Evolutionary conservation across 1,140 invertebrate species (phyloP), one percentile per base, ranked within the genome.

Genomic region (Drosophila funebris): DNA sequence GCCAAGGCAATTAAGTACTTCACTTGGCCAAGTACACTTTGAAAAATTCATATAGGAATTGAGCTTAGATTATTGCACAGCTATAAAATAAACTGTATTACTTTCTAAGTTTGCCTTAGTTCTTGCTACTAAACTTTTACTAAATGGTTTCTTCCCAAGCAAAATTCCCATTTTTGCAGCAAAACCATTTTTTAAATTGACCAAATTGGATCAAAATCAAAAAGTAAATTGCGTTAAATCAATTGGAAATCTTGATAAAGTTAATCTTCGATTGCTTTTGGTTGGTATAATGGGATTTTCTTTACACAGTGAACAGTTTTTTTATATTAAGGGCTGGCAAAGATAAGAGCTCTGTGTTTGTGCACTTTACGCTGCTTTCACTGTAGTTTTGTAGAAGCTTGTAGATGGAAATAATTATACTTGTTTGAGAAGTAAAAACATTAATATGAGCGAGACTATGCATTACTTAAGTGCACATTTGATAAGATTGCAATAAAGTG

Each of bases 1-100:
- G 29, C 20, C 33, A 37, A 41, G 67, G 70, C 62, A 73, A 72
- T 72, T 72, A 72, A 46, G 27, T 16, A 52, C 48, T 52, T 52
- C n/a, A 37, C 46, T 14, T 4, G 11, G 7, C 6, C 9, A 24
- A 46, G 16, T 71, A 57, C 52, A 66, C 43, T 66, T 2, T 11
- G 27, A 67, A 67, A 50, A 14, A 13, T 7, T 16, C 33, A 39
- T 33, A 39, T 24, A 24, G 44, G 44, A 50, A 31, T 31, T 36
- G n/a, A n/a, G n/a, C n/a, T n/a, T n/a, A n/a, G n/a, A n/a, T n/a
- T n/a, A n/a, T n/a, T n/a, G n/a, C n/a, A n/a, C n/a, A n/a, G n/a
- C n/a, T n/a, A n/a, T n/a, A n/a, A n/a, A n/a, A n/a, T n/a, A n/a
- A n/a, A n/a, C n/a, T n/a, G n/a, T n/a, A n/a, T n/a, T n/a, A n/a